These are phyloP conservation scores for Siniperca chuatsi DNA, from an alignment of 2,113 vertebrate genomes.

Conservation along the genomic window DNA sequence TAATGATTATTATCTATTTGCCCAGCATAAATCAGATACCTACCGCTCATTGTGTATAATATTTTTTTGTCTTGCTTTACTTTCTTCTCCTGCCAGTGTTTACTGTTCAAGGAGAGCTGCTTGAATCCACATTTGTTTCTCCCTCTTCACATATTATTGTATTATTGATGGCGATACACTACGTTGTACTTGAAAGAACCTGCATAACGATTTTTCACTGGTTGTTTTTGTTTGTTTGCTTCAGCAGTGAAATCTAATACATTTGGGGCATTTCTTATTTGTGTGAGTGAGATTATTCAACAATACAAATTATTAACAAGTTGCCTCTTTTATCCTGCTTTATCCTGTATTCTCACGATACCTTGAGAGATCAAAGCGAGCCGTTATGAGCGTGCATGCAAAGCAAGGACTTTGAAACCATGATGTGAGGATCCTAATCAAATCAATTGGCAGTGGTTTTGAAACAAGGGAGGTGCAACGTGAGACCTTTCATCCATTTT, in stretches of 20 bases:
- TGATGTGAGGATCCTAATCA: constrained; percentile 54
- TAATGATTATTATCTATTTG: constrained; percentile 82
- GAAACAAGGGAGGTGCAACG: not conserved
- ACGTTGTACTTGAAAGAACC: constrained; percentile 65
- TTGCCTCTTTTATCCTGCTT: constrained; percentile 37
- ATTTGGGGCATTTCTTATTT: constrained; percentile 65
- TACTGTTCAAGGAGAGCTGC: constrained; percentile 69
- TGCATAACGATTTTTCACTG: constrained; percentile 64
- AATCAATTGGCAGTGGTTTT: constrained; percentile 49
- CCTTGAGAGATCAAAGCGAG: constrained; percentile 45
- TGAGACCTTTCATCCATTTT: not conserved
- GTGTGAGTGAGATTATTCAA: constrained; percentile 62
- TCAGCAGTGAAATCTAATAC: constrained; percentile 43
- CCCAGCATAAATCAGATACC: constrained; percentile 80
- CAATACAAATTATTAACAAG: constrained; percentile 76
- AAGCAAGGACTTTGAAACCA: constrained; percentile 56
- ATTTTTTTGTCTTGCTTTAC: constrained; percentile 40
- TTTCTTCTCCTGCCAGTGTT: constrained; percentile 68
- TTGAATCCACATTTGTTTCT: constrained; percentile 69
- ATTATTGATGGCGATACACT: constrained; percentile 71
- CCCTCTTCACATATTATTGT: constrained; percentile 65
- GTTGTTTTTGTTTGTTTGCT: constrained; percentile 71
- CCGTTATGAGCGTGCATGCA: constrained; percentile 56
- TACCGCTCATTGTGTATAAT: constrained; percentile 70
- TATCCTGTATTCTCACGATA: constrained; percentile 43